Conservation (phyloP, 2,113 vertebrate species). For the Macaca mulatta region DNA sequence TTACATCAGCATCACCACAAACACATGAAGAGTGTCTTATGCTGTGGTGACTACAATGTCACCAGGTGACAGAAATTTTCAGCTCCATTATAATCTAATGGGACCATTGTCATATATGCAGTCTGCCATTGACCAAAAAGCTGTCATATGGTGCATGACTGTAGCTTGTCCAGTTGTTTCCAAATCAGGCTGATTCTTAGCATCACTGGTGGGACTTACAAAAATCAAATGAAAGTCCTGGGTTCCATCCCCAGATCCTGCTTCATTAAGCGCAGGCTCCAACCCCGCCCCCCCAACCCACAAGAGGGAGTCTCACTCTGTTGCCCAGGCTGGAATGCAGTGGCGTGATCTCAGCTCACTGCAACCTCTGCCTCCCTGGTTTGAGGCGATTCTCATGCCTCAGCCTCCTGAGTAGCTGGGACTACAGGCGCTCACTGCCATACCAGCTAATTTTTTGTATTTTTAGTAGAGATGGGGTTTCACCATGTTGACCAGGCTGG, state of each 20-base stretch:
- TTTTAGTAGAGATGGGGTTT: too few species aligned
- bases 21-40: background rate
- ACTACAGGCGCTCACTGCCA: fast-evolving
- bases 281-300: too few species aligned
- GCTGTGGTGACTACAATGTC: background rate
- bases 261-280: background rate
- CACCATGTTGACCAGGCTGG: too few species aligned
- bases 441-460: too few species aligned
- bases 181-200: background rate
- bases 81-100: background rate
- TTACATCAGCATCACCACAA: background rate
- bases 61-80: background rate
- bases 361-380: too few species aligned
- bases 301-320: too few species aligned
- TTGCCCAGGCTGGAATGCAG: too few species aligned
- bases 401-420: too few species aligned
- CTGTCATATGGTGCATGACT: background rate
- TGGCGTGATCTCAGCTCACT: too few species aligned
- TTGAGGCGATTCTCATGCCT: too few species aligned
- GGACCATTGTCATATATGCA: background rate
- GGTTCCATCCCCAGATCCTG: background rate
- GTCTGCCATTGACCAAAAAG: background rate
- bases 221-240: background rate
- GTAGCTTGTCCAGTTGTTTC: background rate
- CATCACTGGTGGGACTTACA: background rate